Evolutionary conservation across 2,888 invertebrate species (phyloP), one percentile per base, ranked within the genome.

Genomic region (Tortrix viridana): DNA sequence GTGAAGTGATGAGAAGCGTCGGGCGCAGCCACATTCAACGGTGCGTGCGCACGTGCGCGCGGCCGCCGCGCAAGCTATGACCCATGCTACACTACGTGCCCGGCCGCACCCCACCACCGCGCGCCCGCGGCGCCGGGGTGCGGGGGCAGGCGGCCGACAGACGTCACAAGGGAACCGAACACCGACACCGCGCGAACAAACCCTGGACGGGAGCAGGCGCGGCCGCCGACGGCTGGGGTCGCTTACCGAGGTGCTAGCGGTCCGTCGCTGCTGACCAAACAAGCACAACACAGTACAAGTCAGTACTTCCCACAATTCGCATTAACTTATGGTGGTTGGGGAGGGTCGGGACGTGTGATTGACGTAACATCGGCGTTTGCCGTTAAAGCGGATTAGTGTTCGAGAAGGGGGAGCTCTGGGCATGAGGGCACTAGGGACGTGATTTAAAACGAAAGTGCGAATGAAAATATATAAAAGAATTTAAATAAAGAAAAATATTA

Each of bases 1-100:
- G 90, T 91, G 91, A 92, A 89, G 89, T 88, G 88, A 91, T 91
- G 91, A 90, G 81, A 92, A 91, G 91, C 91, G 77, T 90, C 90
- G 91, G 91, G 90, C 90, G 88, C 91, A 91, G 91, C 90, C 91
- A 91, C 91, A 91, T 89, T 86, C 82, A 91, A 89, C 89, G 89
- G 88, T 86, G 89, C 89, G 90, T 85, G 89, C 88, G 61, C 61
- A 44, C 32, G 53, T 61, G 61, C 55, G 61, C 55, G 85, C 89
- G 89, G 89, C 88, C 89, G 87, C 85, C 86, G 90, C 89, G 88
- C 89, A 90, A 90, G 90, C 90, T 85, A 90, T 89, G 89, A 89
- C 91, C 89, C 91, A 91, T 91, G 91, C 91, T 90, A 89, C 69
- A 68, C 90, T 90, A 89, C 89, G 81, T 75, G 80, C 83, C 79